Conservation (phyloP, 2,888 invertebrate species). For the Cerastoderma edule region DNA sequence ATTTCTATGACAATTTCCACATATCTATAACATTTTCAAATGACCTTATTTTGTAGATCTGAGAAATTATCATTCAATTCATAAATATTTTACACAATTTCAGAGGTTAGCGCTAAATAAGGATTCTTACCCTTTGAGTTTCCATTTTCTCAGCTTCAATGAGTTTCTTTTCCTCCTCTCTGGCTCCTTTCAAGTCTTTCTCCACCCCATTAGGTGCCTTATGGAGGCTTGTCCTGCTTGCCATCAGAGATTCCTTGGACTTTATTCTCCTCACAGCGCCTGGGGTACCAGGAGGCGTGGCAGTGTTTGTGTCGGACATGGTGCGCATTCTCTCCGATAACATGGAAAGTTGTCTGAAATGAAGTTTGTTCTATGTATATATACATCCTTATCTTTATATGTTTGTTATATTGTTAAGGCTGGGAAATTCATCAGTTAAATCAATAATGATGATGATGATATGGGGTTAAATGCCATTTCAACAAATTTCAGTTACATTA, state of each 20-base stretch:
- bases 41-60: no score
- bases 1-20: no score
- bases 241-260: conserved; percentile 13
- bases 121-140: conserved; percentile 75
- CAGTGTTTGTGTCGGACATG: conserved; percentile 53
- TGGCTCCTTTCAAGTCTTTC: conserved; percentile 35
- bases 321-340: conserved; percentile 61
- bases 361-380: no score
- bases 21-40: no score
- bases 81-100: no score
- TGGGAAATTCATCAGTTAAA: no score
- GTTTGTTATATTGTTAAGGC: no score
- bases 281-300: conserved; percentile 53
- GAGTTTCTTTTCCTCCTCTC: conserved; percentile 72
- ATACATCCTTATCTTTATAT: no score
- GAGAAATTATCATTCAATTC: no score
- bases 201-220: conserved; percentile 45
- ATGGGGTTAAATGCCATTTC: not conserved
- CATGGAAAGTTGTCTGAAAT: conserved; percentile 67
- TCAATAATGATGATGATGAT: no score
- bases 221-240: conserved; percentile 26
- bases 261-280: not conserved
- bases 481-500: no score
- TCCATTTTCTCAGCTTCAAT: conserved; percentile 80
- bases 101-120: not conserved